Evolutionary conservation across 2,888 invertebrate genomes (phyloP).

Genomic region (Bruchidius siliquastri): DNA sequence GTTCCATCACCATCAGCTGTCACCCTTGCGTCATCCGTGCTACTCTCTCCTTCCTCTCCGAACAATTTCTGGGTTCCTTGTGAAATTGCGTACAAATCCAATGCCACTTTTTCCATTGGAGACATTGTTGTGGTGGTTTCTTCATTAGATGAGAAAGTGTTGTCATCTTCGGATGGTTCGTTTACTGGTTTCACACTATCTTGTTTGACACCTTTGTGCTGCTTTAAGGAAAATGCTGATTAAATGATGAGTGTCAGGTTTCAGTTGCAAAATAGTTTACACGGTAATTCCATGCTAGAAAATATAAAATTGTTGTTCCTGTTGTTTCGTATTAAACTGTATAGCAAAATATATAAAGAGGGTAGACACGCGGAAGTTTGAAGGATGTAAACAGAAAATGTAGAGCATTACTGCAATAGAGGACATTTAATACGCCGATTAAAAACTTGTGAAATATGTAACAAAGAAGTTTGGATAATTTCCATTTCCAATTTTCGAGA

Average conservation of each 20-base stretch:
- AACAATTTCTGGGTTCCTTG: conserved; percentile 56
- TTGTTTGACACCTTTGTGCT: background rate
- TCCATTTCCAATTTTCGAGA: no score
- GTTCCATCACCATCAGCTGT: conserved; percentile 24
- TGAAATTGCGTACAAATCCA: conserved; percentile 77
- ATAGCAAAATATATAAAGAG: no score
- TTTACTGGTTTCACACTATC: background rate
- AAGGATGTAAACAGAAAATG: no score
- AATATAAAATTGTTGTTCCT: no score
- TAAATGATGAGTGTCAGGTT: background rate
- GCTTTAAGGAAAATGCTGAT: background rate
- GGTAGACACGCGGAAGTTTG: no score
- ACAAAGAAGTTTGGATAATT: no score
- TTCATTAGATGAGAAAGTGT: conserved; percentile 32
- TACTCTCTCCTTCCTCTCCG: conserved; percentile 41
- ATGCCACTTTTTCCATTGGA: conserved; percentile 72
- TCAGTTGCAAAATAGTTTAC: background rate
- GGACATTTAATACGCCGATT: no score
- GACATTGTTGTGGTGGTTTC: conserved; percentile 62
- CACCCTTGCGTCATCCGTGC: conserved; percentile 39
- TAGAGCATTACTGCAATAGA: no score
- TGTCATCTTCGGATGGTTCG: conserved; percentile 37
- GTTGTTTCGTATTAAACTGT: no score
- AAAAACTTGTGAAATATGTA: no score
- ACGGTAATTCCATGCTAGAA: background rate